Percentiles rank a stretch among this genome's conserved stretches.
Evolutionary conservation across 2,797 vertebrate species (phyloP).

Genomic region (Eulemur rubriventer): DNA sequence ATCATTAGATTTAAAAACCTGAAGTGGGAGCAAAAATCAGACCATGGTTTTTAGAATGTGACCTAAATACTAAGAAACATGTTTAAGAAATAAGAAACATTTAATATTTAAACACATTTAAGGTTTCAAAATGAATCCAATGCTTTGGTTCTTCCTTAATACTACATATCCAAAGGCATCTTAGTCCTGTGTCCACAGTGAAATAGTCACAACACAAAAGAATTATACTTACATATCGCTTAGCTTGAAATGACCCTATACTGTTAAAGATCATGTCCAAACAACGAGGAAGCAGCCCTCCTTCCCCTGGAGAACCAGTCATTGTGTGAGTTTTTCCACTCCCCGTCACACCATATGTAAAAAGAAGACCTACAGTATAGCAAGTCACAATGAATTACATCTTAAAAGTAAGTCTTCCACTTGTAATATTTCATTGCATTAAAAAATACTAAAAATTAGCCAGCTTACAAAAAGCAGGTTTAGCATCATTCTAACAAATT

Average conservation of each 20-base stretch:
- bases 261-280: constrained; percentile 98
- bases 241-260: constrained; percentile 93
- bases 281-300: constrained; percentile 95
- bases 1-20: constrained; percentile 97
- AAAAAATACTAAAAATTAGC: neutral
- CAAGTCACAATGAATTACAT: neutral
- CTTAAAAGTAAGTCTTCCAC: constrained; percentile 9
- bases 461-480: neutral
- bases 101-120: neutral
- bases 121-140: neutral
- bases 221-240: constrained; percentile 91
- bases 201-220: neutral
- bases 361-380: constrained; percentile 91
- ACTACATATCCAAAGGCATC: neutral
- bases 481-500: neutral
- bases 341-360: constrained; percentile 97
- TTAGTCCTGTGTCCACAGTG: neutral
- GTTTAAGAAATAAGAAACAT: neutral
- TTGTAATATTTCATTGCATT: neutral
- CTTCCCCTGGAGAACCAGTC: constrained; percentile 95
- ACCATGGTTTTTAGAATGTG: neutral
- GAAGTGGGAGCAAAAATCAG: constrained; percentile 2
- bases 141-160: neutral
- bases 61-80: neutral
- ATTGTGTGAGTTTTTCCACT: constrained; percentile 98